phyloP scores from a whole-genome alignment of 2,113 vertebrate genomes.

The Otus sunia region DNA sequence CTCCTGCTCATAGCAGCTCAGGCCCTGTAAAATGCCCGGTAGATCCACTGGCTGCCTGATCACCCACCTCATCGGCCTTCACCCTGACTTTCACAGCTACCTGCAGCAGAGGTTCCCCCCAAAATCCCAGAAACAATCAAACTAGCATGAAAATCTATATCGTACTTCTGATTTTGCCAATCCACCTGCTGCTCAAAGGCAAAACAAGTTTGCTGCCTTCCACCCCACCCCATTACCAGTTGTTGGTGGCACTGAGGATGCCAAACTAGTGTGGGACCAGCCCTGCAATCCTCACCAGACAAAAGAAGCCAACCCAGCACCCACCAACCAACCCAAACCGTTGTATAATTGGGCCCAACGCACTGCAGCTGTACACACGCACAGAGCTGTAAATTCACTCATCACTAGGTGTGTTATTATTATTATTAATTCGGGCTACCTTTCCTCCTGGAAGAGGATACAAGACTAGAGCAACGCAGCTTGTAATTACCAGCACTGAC shows the following conservation, averaged over 20 bases:
- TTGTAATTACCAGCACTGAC: background rate
- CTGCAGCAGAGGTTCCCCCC: background rate
- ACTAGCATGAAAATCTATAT: background rate
- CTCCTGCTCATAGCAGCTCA: fast-evolving
- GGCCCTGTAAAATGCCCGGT: background rate
- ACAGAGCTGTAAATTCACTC: background rate
- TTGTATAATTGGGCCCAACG: background rate
- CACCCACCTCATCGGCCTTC: background rate
- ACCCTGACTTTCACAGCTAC: background rate
- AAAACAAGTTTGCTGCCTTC: background rate
- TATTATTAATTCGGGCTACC: background rate
- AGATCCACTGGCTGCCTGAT: background rate
- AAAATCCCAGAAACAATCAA: background rate
- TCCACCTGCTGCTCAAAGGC: constrained; percentile 29
- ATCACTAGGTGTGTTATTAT: background rate
- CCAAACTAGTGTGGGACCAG: background rate
- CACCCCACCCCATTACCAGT: background rate
- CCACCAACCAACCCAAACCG: background rate
- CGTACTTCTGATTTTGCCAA: background rate
- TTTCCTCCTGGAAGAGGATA: background rate
- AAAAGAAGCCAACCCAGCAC: background rate
- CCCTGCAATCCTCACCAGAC: background rate
- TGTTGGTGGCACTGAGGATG: background rate
- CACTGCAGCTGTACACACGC: background rate
- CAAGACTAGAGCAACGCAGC: background rate